Base-by-base conservation (phyloP, 2,797 vertebrate species). In the Buceros bicornis region DNA sequence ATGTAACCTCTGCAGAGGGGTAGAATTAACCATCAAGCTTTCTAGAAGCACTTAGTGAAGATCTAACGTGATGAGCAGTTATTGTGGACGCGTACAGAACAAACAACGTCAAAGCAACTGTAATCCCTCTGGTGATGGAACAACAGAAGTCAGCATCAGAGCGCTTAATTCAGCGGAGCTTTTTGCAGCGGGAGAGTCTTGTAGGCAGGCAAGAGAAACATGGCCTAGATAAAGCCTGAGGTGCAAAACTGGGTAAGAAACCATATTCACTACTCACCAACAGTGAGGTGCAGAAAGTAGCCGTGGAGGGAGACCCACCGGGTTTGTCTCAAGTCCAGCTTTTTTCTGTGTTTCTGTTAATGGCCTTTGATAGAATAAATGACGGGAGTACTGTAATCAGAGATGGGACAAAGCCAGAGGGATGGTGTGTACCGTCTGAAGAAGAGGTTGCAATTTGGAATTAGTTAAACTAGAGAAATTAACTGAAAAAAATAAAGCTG, bases 221-320 rank as follows among this genome's bases (percentile, higher is more conserved):
- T 84, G 84, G 17, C 43, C 69, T 91, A 82, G 89, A 78, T 96
- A 83, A 88, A 91, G 42, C 54, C 26, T 26, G 11, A 71, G n/a
- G 31, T 88, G 62, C 37, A 83, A 89, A 91, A 15, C 33, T 74
- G 64, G 31, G 13, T 81, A 81, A 64, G 80, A 76, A 72, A 69
- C 56, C 43, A 21, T 86, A 47, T 16, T 29, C 2, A 5, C 22
- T 77, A 16, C 57, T 64, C 80, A 28, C 0, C 77, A 50, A 60
- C 82, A 70, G 26, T 48, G 5, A 62, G 61, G 28, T 51, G 20
- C 50, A 89, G 45, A 72, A 81, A 58, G 31, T 26, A 50, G 42
- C 40, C 65, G 3, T 25, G 54, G 29, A 47, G 22, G 48, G 54
- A 87, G 31, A 72, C 79, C 31, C 29, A 6, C 51, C 62, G 24